Conservation (phyloP, 2,113 vertebrate species). For the Apodemus speciosus region DNA sequence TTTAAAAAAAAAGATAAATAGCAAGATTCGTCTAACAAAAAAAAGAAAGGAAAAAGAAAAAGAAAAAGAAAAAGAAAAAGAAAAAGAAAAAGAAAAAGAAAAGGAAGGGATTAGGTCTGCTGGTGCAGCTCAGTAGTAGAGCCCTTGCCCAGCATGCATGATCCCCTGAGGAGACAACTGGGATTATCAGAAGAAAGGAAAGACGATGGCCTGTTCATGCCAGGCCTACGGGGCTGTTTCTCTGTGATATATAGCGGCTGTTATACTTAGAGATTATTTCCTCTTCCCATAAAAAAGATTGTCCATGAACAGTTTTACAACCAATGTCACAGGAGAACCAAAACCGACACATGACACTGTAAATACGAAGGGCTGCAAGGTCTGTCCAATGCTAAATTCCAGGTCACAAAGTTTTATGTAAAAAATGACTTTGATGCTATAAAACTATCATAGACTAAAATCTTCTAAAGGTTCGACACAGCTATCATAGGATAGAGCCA, state of each 20-base stretch:
- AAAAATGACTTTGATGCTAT: neutral
- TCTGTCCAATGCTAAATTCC: neutral
- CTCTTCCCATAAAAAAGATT: constrained; percentile 22
- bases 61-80: too few relatives aligned
- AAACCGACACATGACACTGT: neutral
- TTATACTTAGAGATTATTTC: neutral
- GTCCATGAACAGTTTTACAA: neutral
- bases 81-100: too few relatives aligned
- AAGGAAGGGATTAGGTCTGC: neutral
- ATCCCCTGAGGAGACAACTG: neutral
- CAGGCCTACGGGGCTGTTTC: neutral
- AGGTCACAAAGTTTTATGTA: constrained; percentile 14
- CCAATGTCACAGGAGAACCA: neutral
- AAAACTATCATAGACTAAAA: constrained; percentile 2
- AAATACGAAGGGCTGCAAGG: neutral
- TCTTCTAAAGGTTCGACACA: constrained; percentile 12
- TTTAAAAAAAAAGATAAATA: too few relatives aligned
- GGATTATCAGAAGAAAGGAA: neutral
- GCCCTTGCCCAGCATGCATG: neutral
- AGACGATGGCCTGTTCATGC: neutral
- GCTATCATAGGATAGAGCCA: neutral
- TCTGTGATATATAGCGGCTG: neutral
- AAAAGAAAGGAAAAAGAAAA: too few relatives aligned
- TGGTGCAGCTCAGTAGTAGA: neutral
- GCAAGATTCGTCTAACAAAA: too few relatives aligned